Conservation (phyloP, 2,888 invertebrate genomes). For the Ariolimax columbianus region DNA sequence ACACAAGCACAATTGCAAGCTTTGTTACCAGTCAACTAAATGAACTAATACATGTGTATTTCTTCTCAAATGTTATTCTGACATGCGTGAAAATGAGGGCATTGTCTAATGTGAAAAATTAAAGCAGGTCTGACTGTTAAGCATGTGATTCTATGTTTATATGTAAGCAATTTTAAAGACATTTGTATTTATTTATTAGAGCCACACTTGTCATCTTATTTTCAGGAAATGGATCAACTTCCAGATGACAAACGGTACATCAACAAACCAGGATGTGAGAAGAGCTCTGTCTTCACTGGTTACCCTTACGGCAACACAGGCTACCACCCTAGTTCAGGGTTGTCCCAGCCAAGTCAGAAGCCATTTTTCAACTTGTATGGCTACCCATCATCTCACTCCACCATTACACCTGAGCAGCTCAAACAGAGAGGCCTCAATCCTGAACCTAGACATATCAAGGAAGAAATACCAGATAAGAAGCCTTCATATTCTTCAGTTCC, state of each 20-base stretch:
- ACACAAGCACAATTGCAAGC: too few species aligned
- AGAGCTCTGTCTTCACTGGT: slow-evolving; percentile 22
- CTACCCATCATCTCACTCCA: slow-evolving; percentile 75
- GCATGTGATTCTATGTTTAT: too few species aligned
- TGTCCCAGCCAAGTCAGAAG: slow-evolving; percentile 40
- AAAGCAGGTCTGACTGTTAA: too few species aligned
- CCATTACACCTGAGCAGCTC: slow-evolving; percentile 77
- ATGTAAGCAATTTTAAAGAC: too few species aligned
- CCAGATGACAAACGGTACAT: slow-evolving; percentile 51
- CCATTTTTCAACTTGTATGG: slow-evolving; percentile 77
- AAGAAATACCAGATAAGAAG: slow-evolving; percentile 60
- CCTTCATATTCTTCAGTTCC: slow-evolving; percentile 19
- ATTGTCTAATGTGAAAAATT: too few species aligned
- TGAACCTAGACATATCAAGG: slow-evolving; percentile 61
- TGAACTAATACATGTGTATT: too few species aligned
- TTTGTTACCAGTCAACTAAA: too few species aligned
- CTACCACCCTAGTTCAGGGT: slow-evolving; percentile 50
- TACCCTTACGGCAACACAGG: slow-evolving; percentile 51
- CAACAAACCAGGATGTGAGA: slow-evolving; percentile 39
- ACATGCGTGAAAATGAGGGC: too few species aligned
- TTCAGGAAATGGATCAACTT: slow-evolving; percentile 43
- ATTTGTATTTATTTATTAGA: neutral
- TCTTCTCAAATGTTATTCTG: too few species aligned
- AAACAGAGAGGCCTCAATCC: slow-evolving; percentile 69
- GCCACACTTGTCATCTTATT: neutral